Percentiles rank a stretch among this genome's conserved stretches.
Evolutionary conservation across 2,113 vertebrate species (phyloP).

Genomic region (human (Homo sapiens)): GRCh38 chr7:69630501-69631000

Average conservation of each 20-base stretch:
- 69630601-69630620: not conserved
- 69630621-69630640: not conserved
- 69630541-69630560: not conserved
- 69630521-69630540: constrained; percentile 6
- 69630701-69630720: not conserved
- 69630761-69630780: not conserved
- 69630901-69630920: not conserved
- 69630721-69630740: not conserved
- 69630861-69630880: not conserved
- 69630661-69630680: not conserved
- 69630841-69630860: not conserved
- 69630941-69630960: not conserved
- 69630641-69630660: not conserved
- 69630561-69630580: constrained; percentile 2
- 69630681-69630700: not conserved
- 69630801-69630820: not conserved
- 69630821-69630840: not conserved
- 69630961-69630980: not conserved
- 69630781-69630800: not conserved
- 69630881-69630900: not conserved
- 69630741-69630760: not conserved
- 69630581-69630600: not conserved
- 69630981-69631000: not conserved
- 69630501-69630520: constrained; percentile 57
- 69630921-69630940: not conserved